Evolutionary conservation across 2,888 invertebrate genomes (phyloP).

Genomic region (Yponomeuta cagnagella): DNA sequence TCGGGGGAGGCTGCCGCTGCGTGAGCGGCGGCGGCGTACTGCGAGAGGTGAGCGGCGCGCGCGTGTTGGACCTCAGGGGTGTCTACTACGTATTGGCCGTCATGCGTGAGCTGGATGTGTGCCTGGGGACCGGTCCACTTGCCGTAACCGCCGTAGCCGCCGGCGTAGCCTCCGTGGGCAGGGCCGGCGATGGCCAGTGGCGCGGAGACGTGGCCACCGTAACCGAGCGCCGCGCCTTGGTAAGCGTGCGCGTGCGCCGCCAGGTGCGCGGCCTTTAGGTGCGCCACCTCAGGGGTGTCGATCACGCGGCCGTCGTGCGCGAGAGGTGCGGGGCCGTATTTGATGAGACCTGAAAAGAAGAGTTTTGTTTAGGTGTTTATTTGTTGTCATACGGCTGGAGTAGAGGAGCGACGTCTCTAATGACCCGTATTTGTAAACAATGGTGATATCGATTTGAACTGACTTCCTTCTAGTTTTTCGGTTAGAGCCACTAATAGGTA

Average conservation of each 20-base stretch:
- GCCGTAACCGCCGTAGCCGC: constrained; percentile 61
- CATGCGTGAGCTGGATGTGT: constrained; percentile 69
- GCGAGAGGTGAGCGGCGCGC: constrained; percentile 58
- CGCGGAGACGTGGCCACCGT: constrained; percentile 34
- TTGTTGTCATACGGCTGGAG: too few relatives aligned
- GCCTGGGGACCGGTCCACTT: constrained; percentile 68
- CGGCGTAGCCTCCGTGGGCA: constrained; percentile 28
- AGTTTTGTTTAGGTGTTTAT: too few relatives aligned
- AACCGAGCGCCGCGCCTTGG: constrained; percentile 28
- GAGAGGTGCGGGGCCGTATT: constrained; percentile 70
- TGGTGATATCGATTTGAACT: too few relatives aligned
- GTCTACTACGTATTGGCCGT: constrained; percentile 69
- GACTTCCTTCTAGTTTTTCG: too few relatives aligned
- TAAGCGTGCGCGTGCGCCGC: constrained; percentile 59
- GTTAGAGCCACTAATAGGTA: too few relatives aligned
- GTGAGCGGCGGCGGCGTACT: constrained; percentile 63
- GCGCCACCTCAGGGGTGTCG: constrained; percentile 74
- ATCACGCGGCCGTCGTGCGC: constrained; percentile 69
- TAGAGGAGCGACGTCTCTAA: too few relatives aligned
- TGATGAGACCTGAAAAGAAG: constrained; percentile 50
- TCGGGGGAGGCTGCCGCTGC: constrained; percentile 65
- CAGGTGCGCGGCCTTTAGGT: constrained; percentile 73
- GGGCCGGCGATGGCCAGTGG: constrained; percentile 33
- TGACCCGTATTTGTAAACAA: too few relatives aligned
- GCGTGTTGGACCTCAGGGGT: constrained; percentile 71